Base-by-base conservation (phyloP, 2,797 vertebrate species). In the Euphonia xanthogaster region DNA sequence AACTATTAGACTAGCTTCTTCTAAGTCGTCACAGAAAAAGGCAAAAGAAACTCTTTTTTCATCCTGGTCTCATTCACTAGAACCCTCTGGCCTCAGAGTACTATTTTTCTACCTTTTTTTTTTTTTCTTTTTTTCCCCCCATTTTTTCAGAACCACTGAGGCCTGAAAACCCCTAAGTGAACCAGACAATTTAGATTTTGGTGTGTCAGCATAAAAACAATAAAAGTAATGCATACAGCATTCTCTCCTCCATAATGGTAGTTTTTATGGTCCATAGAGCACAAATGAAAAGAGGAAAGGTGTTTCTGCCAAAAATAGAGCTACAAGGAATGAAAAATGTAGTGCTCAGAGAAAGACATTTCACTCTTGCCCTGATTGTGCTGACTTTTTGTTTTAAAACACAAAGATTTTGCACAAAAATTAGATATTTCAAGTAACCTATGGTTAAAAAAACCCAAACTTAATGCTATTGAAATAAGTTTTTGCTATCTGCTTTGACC, bases 221-320 rank as follows among this genome's bases (percentile, higher is more conserved):
- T 96, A 91, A 97, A 97, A 93, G 14, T 28, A 95, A 76, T 93
- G 97, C 94, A 95, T 70, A 96, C 75, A 67, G 45, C 3, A 3
- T 90, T 96, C 47, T 88, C 72, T 95, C 60, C 92, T 96, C 95
- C 88, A 90, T 95, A 97, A 97, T 10, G 19, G 65, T 78, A 96
- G 79, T 95, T 98, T 97, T 97, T 83, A 97, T 94, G 95, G 95
- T 96, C 94, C 95, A 92, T 92, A 89, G 96, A 97, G 92, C 92
- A 97, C 90, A 96, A 98, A 97, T 91, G 90, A 96, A 97, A 89
- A 54, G 85, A 97, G 88, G 76, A 97, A 97, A 95, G 82, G 84
- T 96, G 72, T 93, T 97, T 90, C 92, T 97, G 83, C 87, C 86
- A 97, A 92, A 80, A 97, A 96, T 68, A 91, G 84, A 97, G 25